A percentile compares a stretch with the other conserved stretches of the same genome.
Conservation (phyloP, 2,888 invertebrate genomes). For the Platerodrilus igneus region DNA sequence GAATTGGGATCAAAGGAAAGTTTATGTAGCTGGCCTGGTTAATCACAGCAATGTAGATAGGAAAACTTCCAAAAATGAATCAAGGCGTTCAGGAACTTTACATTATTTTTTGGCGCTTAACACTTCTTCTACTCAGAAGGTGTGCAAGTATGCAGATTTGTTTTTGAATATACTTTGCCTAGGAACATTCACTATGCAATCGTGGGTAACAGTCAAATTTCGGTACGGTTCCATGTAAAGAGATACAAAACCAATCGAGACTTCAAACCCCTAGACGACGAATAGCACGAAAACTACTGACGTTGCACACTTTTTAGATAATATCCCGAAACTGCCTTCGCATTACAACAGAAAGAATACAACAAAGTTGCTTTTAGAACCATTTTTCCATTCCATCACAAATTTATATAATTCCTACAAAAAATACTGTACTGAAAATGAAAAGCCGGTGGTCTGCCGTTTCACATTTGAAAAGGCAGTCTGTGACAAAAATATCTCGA, state of each 20-base stretch:
- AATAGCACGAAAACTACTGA: no score
- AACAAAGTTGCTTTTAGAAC: constrained; percentile 29
- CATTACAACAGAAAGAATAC: neutral
- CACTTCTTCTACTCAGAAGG: no score
- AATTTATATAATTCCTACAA: constrained; percentile 23
- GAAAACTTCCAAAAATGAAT: no score
- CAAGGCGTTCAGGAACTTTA: no score
- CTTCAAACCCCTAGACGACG: no score
- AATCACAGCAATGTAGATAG: no score
- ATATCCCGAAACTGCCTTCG: no score
- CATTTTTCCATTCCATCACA: constrained; percentile 15
- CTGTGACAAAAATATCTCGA: constrained; percentile 23
- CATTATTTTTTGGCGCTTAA: no score
- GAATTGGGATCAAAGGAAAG: constrained; percentile 2
- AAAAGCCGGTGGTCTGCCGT: constrained; percentile 17
- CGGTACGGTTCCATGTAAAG: neutral
- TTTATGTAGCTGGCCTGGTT: neutral
- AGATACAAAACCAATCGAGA: no score
- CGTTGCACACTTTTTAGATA: no score
- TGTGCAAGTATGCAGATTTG: neutral
- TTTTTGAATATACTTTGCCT: neutral
- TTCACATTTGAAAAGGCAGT: constrained; percentile 26
- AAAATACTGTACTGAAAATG: constrained; percentile 18
- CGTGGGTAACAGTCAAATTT: neutral
- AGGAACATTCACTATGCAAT: neutral